Base-by-base conservation (phyloP, 1,140 invertebrate genomes). In the Matsumurasca onukii region DNA sequence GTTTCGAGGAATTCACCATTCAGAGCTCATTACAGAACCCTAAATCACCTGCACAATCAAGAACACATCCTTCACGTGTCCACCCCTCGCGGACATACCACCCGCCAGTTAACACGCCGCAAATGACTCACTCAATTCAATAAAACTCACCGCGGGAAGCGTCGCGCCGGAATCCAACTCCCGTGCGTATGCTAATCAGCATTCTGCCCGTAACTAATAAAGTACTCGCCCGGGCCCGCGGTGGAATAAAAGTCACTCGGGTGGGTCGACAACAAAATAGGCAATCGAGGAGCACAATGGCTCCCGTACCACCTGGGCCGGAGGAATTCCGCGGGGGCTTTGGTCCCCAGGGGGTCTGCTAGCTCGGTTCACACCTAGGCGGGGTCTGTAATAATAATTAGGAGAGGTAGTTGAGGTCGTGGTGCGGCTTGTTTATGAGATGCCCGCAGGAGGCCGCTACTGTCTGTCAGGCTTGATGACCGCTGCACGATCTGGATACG, bases 381-480 rank as follows among this genome's bases (percentile, higher is more conserved):
- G 55, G 55, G 30, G 25, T 9, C 55, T 27, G 55, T 29, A 29
- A 27, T 59, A 59, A 59, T 59, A 59, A 59, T 59, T 59, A 59
- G 55, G 55, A 59, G 30, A 12, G 55, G 55, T 59, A 59, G n/a
- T n/a, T n/a, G n/a, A n/a, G n/a, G n/a, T n/a, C n/a, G n/a, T n/a
- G n/a, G n/a, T n/a, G n/a, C n/a, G n/a, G n/a, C n/a, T n/a, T 59
- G 55, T 59, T 59, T 59, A 27, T 27, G 25, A 59, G 55, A 59
- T 9, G 15, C 55, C 5, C 55, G 55, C 55, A 29, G 55, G 55
- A 29, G 55, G 55, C 25, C 17, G 55, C 55, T 59, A 59, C 55
- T 29, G 55, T 39, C 34, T 39, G 34, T 17, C 34, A 39, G 34
- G 34, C 34, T 17, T 39, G 34, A 39, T 17, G 34, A 17, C 17